Evolutionary conservation across 2,888 invertebrate species (phyloP).

Genomic region (Cetonia aurata): DNA sequence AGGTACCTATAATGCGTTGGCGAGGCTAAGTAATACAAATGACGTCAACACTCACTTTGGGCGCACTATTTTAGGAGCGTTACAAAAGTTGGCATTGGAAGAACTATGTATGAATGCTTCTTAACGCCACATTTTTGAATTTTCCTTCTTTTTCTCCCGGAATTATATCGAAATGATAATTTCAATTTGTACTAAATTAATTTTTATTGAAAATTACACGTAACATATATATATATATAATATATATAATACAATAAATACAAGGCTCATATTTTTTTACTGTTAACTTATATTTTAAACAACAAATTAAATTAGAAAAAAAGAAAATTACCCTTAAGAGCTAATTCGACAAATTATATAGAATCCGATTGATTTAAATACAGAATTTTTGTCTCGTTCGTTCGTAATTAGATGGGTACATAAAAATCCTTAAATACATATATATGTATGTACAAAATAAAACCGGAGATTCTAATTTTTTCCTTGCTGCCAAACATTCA

Average conservation of each 20-base stretch:
- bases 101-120: conserved; percentile 45
- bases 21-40: conserved; percentile 51
- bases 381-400: background rate
- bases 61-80: conserved; percentile 57
- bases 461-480: conserved; percentile 26
- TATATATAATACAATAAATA: conserved; percentile 37
- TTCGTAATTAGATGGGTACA: background rate
- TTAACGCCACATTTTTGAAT: conserved; percentile 31
- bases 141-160: conserved; percentile 3
- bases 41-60: conserved; percentile 54
- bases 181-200: conserved; percentile 13
- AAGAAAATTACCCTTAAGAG: conserved; percentile 11
- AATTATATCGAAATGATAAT: background rate
- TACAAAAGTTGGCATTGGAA: conserved; percentile 53
- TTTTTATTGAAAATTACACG: conserved; percentile 35
- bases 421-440: conserved; percentile 12
- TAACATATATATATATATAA: no score
- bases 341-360: conserved; percentile 2
- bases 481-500: background rate
- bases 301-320: conserved; percentile 14
- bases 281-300: conserved; percentile 6
- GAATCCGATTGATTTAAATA: no score
- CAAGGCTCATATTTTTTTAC: conserved; percentile 9
- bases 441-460: no score
- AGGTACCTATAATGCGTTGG: conserved; percentile 51